These are phyloP conservation scores for Balearica regulorum DNA, from an alignment of 2,797 vertebrate species.

Conservation along the genomic window DNA sequence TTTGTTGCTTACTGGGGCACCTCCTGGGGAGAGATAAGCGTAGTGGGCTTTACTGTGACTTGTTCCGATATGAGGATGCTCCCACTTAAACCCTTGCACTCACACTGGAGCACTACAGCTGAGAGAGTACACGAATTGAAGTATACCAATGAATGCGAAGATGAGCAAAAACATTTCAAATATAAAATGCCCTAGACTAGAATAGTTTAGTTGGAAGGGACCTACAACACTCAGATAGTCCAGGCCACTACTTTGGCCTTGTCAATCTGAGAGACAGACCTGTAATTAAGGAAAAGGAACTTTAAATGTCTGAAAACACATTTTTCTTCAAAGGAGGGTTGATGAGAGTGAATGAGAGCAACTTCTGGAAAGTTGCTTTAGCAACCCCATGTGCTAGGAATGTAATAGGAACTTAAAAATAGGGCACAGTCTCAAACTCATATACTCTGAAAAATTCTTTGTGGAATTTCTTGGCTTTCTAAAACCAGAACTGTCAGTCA, in stretches of 20 bases:
- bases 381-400: fast-evolving
- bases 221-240: neutral
- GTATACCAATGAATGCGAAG: neutral
- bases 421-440: neutral
- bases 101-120: neutral
- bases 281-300: neutral
- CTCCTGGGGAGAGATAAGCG: neutral
- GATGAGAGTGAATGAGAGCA: neutral
- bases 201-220: neutral
- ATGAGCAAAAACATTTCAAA: neutral
- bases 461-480: neutral
- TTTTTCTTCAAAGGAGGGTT: neutral
- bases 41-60: neutral
- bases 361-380: neutral
- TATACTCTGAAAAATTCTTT: neutral
- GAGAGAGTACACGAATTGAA: neutral
- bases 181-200: neutral
- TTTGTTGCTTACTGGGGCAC: neutral
- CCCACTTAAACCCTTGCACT: neutral
- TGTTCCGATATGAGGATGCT: neutral
- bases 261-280: neutral
- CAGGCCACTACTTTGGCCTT: neutral
- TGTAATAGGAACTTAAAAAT: neutral
- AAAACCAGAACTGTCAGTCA: neutral
- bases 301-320: neutral